Evolutionary conservation across 2,888 invertebrate species (phyloP).

Genomic region (Limulus polyphemus): DNA sequence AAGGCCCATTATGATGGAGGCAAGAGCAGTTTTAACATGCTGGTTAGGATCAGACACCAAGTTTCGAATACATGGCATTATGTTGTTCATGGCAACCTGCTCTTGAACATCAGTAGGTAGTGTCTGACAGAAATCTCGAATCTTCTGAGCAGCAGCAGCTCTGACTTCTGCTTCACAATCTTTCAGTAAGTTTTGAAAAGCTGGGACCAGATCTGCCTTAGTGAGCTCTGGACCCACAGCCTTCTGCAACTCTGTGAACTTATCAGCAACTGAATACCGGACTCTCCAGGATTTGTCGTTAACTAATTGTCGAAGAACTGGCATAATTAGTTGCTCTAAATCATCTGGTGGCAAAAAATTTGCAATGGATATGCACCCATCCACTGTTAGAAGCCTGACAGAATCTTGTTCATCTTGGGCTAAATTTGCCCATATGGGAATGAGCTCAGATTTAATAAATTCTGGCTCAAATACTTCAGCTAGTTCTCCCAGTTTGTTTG

Average conservation of each 20-base stretch:
- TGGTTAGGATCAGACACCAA: constrained; percentile 95
- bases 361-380: constrained; percentile 92
- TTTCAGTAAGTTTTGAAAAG: constrained; percentile 78
- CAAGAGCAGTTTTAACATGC: constrained; percentile 96
- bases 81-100: constrained; percentile 86
- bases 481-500: constrained; percentile 93
- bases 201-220: constrained; percentile 82
- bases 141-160: constrained; percentile 89
- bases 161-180: constrained; percentile 98
- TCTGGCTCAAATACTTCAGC: constrained; percentile 94
- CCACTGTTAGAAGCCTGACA: constrained; percentile 88
- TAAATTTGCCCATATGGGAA: constrained; percentile 89
- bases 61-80: constrained; percentile 94
- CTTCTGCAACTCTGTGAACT: constrained; percentile 61
- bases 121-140: constrained; percentile 84
- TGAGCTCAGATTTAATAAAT: constrained; percentile 87
- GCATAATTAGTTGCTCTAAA: constrained; percentile 84
- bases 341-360: constrained; percentile 68
- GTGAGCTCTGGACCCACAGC: constrained; percentile 95
- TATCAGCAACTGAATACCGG: constrained; percentile 50
- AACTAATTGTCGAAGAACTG: constrained; percentile 80
- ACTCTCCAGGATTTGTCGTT: constrained; percentile 56
- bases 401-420: constrained; percentile 98
- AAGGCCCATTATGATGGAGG: constrained; percentile 97
- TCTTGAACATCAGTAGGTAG: constrained; percentile 66